A percentile compares a stretch with the other conserved stretches of the same genome.
phyloP scores from a whole-genome alignment of 2,113 vertebrate species.

The Leucosticte australis region DNA sequence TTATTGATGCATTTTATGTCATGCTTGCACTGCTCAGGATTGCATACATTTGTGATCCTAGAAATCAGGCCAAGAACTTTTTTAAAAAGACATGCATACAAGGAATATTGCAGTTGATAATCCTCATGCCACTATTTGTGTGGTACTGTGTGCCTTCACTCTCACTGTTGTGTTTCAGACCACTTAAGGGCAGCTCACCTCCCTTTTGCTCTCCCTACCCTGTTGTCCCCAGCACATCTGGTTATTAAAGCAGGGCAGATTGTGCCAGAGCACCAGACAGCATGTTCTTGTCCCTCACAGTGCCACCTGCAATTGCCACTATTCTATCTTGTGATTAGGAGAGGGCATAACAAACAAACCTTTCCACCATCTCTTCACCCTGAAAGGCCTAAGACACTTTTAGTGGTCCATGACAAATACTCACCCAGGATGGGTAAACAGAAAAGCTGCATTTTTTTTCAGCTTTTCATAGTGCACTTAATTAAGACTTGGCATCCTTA shows the following conservation, averaged over 20 bases:
- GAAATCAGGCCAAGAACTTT: neutral
- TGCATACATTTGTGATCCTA: neutral
- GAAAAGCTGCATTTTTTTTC: neutral
- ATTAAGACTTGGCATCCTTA: neutral
- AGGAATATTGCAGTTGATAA: neutral
- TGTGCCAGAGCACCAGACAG: fast-evolving
- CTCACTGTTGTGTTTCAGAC: neutral
- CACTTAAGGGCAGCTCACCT: neutral
- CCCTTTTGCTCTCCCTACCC: neutral
- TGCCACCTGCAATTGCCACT: neutral
- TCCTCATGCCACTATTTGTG: neutral
- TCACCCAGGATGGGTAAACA: neutral
- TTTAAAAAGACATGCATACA: neutral
- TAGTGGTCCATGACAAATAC: neutral
- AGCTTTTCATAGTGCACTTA: neutral
- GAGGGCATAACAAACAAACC: neutral
- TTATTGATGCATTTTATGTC: neutral
- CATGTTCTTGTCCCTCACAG: neutral
- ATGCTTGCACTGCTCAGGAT: neutral
- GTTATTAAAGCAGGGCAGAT: neutral
- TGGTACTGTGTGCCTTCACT: neutral
- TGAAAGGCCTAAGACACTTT: neutral
- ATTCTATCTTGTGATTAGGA: neutral
- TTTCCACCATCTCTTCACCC: neutral
- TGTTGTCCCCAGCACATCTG: neutral